Percentiles rank a stretch among this genome's conserved stretches.
Conservation (phyloP, 2,113 vertebrate species). For the Odocoileus virginianus region DNA sequence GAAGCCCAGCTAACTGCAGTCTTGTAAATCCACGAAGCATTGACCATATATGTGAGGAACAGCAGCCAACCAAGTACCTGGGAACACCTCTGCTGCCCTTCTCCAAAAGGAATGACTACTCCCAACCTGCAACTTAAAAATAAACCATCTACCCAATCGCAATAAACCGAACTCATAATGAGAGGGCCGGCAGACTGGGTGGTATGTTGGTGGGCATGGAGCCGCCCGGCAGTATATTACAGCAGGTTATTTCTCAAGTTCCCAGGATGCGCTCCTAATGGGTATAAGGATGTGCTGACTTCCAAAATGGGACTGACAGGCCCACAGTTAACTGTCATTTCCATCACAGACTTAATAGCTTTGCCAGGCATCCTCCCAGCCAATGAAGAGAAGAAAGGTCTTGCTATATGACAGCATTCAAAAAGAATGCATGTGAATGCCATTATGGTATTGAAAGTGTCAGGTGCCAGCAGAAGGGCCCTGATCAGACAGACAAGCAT, state of each 20-base stretch:
- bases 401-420: conserved; percentile 83
- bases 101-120: neutral
- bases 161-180: neutral
- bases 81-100: neutral
- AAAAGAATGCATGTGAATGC: conserved; percentile 84
- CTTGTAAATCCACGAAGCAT: neutral
- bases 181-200: conserved; percentile 60
- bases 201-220: conserved; percentile 60
- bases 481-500: conserved; percentile 86
- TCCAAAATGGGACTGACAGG: conserved; percentile 83
- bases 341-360: conserved; percentile 87
- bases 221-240: conserved; percentile 54
- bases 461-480: conserved; percentile 84
- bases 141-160: conserved; percentile 49
- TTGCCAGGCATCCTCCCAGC: conserved; percentile 85
- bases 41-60: neutral
- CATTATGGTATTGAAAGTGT: conserved; percentile 85
- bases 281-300: conserved; percentile 86
- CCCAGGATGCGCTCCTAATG: conserved; percentile 79
- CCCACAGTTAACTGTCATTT: conserved; percentile 85
- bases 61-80: neutral
- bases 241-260: conserved; percentile 75
- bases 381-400: conserved; percentile 82
- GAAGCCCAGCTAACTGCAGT: neutral
- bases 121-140: neutral